Base-by-base conservation (phyloP, 2,888 invertebrate species). In the Elysia crispata region DNA sequence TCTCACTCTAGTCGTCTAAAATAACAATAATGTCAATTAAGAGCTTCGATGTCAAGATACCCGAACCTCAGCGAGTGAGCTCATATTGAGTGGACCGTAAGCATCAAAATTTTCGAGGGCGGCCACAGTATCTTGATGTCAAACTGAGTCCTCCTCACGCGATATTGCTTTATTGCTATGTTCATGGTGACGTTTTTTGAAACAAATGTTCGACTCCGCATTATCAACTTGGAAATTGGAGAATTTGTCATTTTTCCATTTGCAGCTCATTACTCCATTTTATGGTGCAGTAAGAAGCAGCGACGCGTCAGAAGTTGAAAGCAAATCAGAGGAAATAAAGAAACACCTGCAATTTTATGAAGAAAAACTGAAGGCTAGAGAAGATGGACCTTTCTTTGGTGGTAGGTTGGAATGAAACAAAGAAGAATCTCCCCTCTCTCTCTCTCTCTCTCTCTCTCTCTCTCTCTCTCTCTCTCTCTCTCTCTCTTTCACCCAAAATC, bases 341-440 rank as follows among this genome's bases (percentile, higher is more conserved):
- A 66, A 41, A 23, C 64, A 66, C 23, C 50, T 41, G 8, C 50
- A 54, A n/a, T 74, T 77, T 20, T 86, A 84, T 74, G 87, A 86
- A 41, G 76, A 76, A 8, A 86, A 83, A 70, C 79, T 86, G 11
- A 41, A 41, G 11, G 62, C 67, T 11, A 77, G 82, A n/a, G 78
- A 85, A 81, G 86, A 84, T 18, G 77, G 81, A 1, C 82, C 77
- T 54, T 83, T 76, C 49, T 86, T 83, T 73, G 85, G 86, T 78
- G 87, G 86, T 82, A 73, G 31, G 25, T 18, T 5, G 18, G 66
- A 1, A 3, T 66, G 1, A 23, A 11, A 11, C 30, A 28, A 25
- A 66, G 3, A 23, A 25, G 1, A 31, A 57, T 0, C 30, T 28
- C 57, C 15, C 1, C n/a, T 76, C 25, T 64, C 41, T 41, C 1